Evolutionary conservation across 2,888 invertebrate species (phyloP), one percentile per base, ranked within the genome.

Genomic region (Halocaridina rubra): DNA sequence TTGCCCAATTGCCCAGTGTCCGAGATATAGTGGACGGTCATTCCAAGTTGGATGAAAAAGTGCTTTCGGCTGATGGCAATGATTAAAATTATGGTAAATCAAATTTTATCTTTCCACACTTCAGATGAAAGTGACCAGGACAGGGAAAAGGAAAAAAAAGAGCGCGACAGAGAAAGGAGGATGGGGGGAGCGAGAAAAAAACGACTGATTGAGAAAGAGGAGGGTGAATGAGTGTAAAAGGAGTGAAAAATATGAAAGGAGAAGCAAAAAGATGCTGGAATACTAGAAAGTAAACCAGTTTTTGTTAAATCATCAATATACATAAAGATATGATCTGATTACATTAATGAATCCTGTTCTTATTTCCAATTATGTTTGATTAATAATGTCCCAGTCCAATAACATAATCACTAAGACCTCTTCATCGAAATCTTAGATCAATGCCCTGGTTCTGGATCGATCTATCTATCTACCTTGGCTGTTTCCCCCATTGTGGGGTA

Each of bases 41-140:
- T 64, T 81, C 71, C 78, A n/a, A 33, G 39, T 39, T 22, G 78
- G 69, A 53, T 69, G 69, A 84, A 84, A 84, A 77, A 69, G 77
- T 53, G 78, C 32, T 46, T 57, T 71, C 16, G 71, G 84, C 64
- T 77, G 84, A 84, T 74, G 78, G 59, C 82, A 78, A 84, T 84
- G 84, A 84, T 84, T 84, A 84, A 84, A 84, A 84, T 84, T 72
- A 84, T 84, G 84, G 78, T 84, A 84, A 84, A 84, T 84, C 84
- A 84, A 84, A 84, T 71, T 84, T 84, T 84, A 84, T 84, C 84
- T 82, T 81, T 75, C 67, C 53, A 64, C 76, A 67, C 53, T 46
- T 57, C 67, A 75, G 33, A 76, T 75, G 64, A 53, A 46, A 81
- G 76, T 81, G 81, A 81, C 81, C 76, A 27, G 19, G 22, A 22